Percentiles rank a stretch among this genome's conserved stretches.
Evolutionary conservation across 2,797 vertebrate species (phyloP).

Genomic region (Lutjanus campechanus): DNA sequence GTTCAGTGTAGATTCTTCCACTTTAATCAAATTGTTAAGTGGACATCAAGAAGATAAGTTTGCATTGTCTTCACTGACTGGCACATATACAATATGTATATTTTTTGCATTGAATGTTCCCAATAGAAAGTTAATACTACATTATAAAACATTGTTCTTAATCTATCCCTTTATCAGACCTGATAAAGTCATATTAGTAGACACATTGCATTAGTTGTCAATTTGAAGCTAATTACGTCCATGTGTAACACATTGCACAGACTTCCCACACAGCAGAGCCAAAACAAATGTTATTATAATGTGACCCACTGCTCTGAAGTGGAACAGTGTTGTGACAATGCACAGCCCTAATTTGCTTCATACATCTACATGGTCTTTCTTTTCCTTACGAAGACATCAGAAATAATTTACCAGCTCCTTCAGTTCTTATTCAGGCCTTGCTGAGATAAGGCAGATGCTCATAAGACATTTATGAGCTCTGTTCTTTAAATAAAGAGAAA

Average conservation of each 20-base stretch:
- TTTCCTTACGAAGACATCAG: conserved; percentile 48
- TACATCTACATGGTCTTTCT: conserved; percentile 13
- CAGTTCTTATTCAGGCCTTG: conserved; percentile 46
- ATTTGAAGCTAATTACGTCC: background rate
- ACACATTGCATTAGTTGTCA: background rate
- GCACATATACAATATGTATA: no score
- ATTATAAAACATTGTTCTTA: background rate
- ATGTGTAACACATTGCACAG: background rate
- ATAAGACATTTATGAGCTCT: conserved; percentile 63
- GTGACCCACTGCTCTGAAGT: background rate
- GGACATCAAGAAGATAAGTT: background rate
- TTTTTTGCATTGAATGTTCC: no score
- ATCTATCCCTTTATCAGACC: background rate
- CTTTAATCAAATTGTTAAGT: background rate
- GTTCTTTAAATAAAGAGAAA: conserved; percentile 57
- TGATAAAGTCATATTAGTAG: background rate
- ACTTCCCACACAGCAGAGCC: background rate
- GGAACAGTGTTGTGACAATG: conserved; percentile 29
- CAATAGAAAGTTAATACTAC: no score
- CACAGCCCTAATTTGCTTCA: conserved; percentile 34
- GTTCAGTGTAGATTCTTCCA: background rate
- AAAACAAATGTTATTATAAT: conserved; percentile 29
- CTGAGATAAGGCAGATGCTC: conserved; percentile 52
- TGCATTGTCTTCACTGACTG: background rate
- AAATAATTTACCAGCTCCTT: conserved; percentile 55